A percentile compares a stretch with the other conserved stretches of the same genome.
Conservation (phyloP, 2,888 invertebrate genomes). For the Ypsolopha sequella region DNA sequence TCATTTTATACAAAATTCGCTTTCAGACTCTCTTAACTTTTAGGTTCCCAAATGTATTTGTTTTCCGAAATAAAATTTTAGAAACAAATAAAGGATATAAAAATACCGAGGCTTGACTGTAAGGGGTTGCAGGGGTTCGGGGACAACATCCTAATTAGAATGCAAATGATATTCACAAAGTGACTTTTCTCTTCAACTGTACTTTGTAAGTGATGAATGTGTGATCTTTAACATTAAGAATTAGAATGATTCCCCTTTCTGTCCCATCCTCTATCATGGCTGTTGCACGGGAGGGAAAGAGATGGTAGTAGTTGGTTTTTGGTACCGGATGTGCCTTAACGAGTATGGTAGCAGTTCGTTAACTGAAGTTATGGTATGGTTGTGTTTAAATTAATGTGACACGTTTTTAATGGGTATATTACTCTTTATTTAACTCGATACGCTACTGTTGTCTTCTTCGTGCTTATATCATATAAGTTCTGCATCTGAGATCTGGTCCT, state of each 20-base stretch:
- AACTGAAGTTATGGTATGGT: slow-evolving; percentile 25
- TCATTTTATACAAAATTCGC: too few relatives aligned
- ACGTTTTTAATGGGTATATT: slow-evolving; percentile 61
- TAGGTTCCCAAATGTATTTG: too few relatives aligned
- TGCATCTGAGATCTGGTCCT: too few relatives aligned
- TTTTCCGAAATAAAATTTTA: too few relatives aligned
- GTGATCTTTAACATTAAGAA: neutral
- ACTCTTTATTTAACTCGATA: slow-evolving; percentile 29
- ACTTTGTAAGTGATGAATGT: neutral
- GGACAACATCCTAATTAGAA: too few relatives aligned
- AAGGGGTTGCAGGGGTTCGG: too few relatives aligned
- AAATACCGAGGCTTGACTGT: too few relatives aligned
- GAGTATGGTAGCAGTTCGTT: slow-evolving; percentile 63
- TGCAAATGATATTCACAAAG: too few relatives aligned
- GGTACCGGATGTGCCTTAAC: slow-evolving; percentile 65
- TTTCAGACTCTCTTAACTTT: too few relatives aligned
- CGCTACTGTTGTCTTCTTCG: neutral
- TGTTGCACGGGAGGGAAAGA: slow-evolving; percentile 18
- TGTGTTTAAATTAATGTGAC: slow-evolving; percentile 32
- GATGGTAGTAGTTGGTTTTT: slow-evolving; percentile 23
- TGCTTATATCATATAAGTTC: too few relatives aligned
- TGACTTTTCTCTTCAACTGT: neutral
- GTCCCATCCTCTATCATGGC: neutral
- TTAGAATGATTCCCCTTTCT: neutral
- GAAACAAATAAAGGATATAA: too few relatives aligned